Conservation (phyloP, 2,888 invertebrate species). For the Phasia obesa region DNA sequence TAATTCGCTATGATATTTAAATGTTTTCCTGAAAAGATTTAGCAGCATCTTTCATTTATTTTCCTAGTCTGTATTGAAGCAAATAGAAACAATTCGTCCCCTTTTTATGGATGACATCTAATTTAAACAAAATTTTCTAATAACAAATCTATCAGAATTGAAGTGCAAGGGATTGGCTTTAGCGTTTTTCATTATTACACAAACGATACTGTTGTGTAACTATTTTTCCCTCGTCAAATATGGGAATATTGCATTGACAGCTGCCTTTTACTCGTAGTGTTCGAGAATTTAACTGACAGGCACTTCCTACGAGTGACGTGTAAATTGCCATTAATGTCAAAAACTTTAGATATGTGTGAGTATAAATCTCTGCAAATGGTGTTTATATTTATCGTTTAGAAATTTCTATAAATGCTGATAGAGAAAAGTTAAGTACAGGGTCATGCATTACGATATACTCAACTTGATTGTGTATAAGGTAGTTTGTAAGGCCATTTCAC, state of each 20-base stretch:
- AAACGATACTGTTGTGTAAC: conserved; percentile 49
- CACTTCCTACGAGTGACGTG: conserved; percentile 65
- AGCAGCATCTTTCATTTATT: too few species aligned
- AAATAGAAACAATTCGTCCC: not conserved
- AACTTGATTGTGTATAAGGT: too few species aligned
- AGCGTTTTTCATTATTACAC: conserved; percentile 39
- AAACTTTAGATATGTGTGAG: conserved; percentile 39
- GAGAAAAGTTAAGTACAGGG: not conserved
- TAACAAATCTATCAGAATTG: conserved; percentile 55
- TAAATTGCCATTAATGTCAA: conserved; percentile 71
- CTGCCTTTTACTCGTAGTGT: conserved; percentile 62
- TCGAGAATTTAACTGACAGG: conserved; percentile 69
- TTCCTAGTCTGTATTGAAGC: not conserved
- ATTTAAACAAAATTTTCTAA: conserved; percentile 65
- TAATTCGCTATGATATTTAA: not conserved
- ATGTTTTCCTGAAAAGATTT: too few species aligned
- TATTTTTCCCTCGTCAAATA: conserved; percentile 63
- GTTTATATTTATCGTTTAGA: conserved; percentile 3
- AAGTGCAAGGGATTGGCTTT: conserved; percentile 19
- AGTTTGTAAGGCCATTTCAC: too few species aligned
- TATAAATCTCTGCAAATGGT: conserved; percentile 8
- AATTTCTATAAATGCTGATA: not conserved
- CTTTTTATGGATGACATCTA: conserved; percentile 56
- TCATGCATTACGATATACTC: not conserved
- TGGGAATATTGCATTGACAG: conserved; percentile 69